Evolutionary conservation across 1,140 invertebrate genomes (phyloP), one percentile per base, ranked within the genome.

Genomic region (Sinonovacula constricta): DNA sequence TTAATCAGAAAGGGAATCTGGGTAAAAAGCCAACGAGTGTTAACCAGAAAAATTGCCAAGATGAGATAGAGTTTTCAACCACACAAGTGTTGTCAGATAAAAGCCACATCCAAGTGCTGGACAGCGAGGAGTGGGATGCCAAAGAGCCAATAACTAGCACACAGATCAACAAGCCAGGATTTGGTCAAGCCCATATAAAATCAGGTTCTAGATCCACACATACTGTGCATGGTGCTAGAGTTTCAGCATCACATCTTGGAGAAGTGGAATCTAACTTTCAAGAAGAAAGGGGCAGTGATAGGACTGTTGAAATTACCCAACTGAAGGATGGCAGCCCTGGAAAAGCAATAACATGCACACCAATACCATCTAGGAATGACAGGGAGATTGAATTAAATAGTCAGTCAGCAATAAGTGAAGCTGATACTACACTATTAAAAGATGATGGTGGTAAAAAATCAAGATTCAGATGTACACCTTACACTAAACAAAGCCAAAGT

Each of bases 401-500:
- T 39, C 57, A 59, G 26, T 15, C 31, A 18, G 26, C 31, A 26
- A 28, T 59, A 28, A 59, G 24, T 31, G 15, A 36, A 12, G 15
- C 54, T 2, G 71, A 74, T 74, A 65, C 60, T 14, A 74, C 71
- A 2, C 71, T 54, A 45, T 39, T 74, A 36, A 74, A 74, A 60
- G 71, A 74, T 36, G 33, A 45, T 18, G 7, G 18, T 45, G 39
- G 39, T 18, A 45, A 45, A 7, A 45, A 18, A 10, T 10, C 7
- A 45, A 45, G 18, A 45, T 45, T 45, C 39, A 10, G 39, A 7
- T 45, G 39, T 45, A 45, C 39, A 45, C 39, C 39, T 45, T 45
- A 45, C 18, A 45, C 7, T 45, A 18, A n/a, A n/a, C n/a, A n/a
- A n/a, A n/a, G n/a, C n/a, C n/a, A n/a, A n/a, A n/a, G n/a, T n/a